Percentiles rank a stretch among this genome's conserved stretches.
phyloP scores from a whole-genome alignment of 53 echinoderm and acorn worm genomes.

The Holothuria leucospilota region DNA sequence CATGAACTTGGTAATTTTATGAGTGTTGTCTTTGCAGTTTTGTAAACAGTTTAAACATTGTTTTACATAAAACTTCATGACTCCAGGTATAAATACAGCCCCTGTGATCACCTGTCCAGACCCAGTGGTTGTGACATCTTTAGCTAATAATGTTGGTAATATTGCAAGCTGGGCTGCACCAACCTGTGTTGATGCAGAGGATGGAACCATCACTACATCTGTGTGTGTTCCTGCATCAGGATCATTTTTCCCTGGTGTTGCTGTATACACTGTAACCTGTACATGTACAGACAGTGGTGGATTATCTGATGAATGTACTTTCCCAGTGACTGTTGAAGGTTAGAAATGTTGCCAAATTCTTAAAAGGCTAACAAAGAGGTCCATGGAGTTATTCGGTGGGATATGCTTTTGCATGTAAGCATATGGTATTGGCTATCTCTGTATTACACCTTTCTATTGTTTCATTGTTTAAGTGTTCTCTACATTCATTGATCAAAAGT shows the following conservation, averaged over 20 bases:
- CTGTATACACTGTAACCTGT: neutral
- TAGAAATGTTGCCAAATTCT: no score
- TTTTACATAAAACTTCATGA: no score
- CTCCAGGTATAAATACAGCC: neutral
- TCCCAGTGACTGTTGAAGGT: conserved; percentile 1
- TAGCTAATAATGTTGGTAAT: conserved; percentile 21
- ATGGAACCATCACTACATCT: neutral
- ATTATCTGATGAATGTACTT: neutral
- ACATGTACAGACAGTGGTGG: conserved; percentile 16
- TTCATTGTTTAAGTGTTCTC: no score
- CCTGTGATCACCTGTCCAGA: neutral
- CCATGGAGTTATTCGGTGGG: no score
- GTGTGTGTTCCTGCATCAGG: neutral
- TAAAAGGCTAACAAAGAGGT: no score
- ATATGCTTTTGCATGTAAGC: no score
- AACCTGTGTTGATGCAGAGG: conserved; percentile 2
- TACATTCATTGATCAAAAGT: no score
- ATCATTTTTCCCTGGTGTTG: conserved; percentile 3
- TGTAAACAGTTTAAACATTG: no score
- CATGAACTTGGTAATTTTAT: no score
- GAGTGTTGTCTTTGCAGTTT: no score
- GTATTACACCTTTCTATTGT: no score
- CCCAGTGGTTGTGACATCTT: neutral
- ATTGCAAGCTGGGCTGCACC: neutral
- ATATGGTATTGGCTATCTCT: no score